Evolutionary conservation across 2,113 vertebrate genomes (phyloP).

Genomic region (rat (Rattus norvegicus)): GRCr8 NC_086019.1:83185501-83186000

Average conservation of each 20-base stretch:
- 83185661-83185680: neutral
- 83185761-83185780: neutral
- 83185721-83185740: neutral
- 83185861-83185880: neutral
- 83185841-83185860: accelerated
- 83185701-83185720: neutral
- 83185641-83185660: neutral
- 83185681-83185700: accelerated
- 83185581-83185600: neutral
- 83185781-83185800: accelerated
- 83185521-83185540: neutral
- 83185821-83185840: accelerated
- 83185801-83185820: neutral
- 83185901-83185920: neutral
- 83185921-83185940: neutral
- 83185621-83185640: slow-evolving; percentile 2
- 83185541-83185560: neutral
- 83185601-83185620: neutral
- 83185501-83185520: neutral
- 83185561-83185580: neutral
- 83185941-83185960: neutral
- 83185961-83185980: neutral
- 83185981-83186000: neutral
- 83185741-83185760: accelerated
- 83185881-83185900: neutral